Evolutionary conservation across 37 sponge, comb jelly and placozoan species (phyloP).

Genomic region (Lycopodina hypogea): DNA sequence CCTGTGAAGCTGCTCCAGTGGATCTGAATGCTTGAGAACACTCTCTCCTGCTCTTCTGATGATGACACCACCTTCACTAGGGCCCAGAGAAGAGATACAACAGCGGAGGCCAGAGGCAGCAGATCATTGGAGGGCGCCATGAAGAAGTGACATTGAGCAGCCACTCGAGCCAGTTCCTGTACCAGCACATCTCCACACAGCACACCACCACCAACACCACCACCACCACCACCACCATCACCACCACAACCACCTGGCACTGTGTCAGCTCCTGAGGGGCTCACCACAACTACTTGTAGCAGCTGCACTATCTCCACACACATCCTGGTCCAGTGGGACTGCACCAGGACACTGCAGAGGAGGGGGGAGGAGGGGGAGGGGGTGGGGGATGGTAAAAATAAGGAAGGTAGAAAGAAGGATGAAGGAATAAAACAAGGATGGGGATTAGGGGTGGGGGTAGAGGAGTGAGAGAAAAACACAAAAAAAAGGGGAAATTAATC

Average conservation of each 20-base stretch:
- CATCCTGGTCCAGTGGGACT: slow-evolving; percentile 13
- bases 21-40: slow-evolving; percentile 17
- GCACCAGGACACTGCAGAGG: not conserved
- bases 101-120: not conserved
- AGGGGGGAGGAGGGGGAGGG: not conserved
- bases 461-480: no score
- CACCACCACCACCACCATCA: no score
- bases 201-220: no score
- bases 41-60: slow-evolving; percentile 1
- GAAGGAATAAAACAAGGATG: not conserved
- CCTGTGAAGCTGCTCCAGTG: slow-evolving; percentile 54
- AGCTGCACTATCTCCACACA: not conserved
- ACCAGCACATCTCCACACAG: no score
- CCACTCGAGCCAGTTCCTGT: slow-evolving; percentile 6
- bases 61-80: slow-evolving; percentile 9
- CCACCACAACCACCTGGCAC: not conserved
- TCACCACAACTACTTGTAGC: slow-evolving; percentile 14
- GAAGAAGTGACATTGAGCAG: not conserved
- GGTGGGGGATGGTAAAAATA: not conserved
- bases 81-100: slow-evolving; percentile 5
- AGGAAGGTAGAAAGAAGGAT: not conserved
- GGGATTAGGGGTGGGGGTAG: no score
- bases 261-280: not conserved
- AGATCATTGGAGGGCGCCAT: not conserved
- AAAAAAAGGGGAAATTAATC: no score